Evolutionary conservation across 1,140 invertebrate species (phyloP).

Genomic region (Ips nitidus): DNA sequence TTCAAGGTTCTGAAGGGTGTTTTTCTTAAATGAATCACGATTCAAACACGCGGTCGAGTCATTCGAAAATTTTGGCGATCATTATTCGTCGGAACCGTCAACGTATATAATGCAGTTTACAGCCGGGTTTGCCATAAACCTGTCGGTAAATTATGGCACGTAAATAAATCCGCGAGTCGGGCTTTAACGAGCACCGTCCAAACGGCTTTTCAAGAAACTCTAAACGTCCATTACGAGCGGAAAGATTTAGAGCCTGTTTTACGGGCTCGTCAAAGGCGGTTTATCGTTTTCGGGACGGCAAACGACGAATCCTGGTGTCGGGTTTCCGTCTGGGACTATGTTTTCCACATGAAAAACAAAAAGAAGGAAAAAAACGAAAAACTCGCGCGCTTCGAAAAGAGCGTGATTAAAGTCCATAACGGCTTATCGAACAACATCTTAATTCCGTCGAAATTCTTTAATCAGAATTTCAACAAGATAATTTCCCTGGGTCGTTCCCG

Average conservation of each 20-base stretch:
- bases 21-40: too few relatives aligned
- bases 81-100: too few relatives aligned
- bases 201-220: conserved; percentile 31
- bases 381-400: neutral
- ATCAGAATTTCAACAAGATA: neutral
- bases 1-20: too few relatives aligned
- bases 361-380: too few relatives aligned
- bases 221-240: conserved; percentile 25
- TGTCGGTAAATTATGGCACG: conserved; percentile 23
- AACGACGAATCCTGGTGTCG: conserved; percentile 10
- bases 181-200: conserved; percentile 27
- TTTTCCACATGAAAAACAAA: too few relatives aligned
- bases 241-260: conserved; percentile 25
- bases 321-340: neutral
- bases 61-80: too few relatives aligned
- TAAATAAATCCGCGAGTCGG: conserved; percentile 23
- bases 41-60: too few relatives aligned
- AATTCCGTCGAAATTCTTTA: conserved; percentile 1
- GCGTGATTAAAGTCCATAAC: neutral
- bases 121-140: conserved; percentile 18
- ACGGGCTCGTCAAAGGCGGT: conserved; percentile 20
- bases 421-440: neutral
- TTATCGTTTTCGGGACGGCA: conserved; percentile 4
- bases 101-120: conserved; percentile 22
- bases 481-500: neutral